Conservation (phyloP, 1,140 invertebrate genomes). For the Ceratina australensis region DNA sequence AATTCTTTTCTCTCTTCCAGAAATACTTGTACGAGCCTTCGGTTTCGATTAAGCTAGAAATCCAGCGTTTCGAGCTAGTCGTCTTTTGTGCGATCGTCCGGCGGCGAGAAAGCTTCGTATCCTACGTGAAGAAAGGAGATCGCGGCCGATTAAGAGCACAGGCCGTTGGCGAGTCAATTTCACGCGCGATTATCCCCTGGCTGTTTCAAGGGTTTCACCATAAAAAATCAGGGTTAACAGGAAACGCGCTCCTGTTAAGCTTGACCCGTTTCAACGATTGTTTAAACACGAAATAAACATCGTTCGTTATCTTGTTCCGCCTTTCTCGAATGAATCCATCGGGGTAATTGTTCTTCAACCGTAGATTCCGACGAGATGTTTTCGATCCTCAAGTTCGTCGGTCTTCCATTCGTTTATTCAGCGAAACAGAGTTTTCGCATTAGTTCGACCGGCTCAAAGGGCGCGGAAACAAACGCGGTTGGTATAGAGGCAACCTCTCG, state of each 20-base stretch:
- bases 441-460: conserved; percentile 24
- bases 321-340: neutral
- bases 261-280: neutral
- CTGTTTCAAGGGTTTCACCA: neutral
- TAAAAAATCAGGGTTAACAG: neutral
- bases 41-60: conserved; percentile 53
- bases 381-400: conserved; percentile 1
- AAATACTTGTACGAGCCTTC: conserved; percentile 60
- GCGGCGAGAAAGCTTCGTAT: neutral
- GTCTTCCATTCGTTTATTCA: conserved; percentile 35
- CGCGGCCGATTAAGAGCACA: conserved; percentile 26
- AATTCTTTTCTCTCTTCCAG: conserved; percentile 13
- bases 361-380: conserved; percentile 3
- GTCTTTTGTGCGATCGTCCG: conserved; percentile 1
- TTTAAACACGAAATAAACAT: no score
- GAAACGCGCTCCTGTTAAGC: conserved; percentile 5
- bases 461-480: conserved; percentile 42
- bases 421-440: conserved; percentile 28
- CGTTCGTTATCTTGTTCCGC: neutral
- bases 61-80: neutral
- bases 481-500: conserved; percentile 41
- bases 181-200: conserved; percentile 45
- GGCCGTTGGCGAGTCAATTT: conserved; percentile 45
- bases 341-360: no score
- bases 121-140: conserved; percentile 12